These are phyloP conservation scores for Phyllostomus discolor DNA, from an alignment of 2,113 vertebrate genomes.

Conservation along the genomic window DNA sequence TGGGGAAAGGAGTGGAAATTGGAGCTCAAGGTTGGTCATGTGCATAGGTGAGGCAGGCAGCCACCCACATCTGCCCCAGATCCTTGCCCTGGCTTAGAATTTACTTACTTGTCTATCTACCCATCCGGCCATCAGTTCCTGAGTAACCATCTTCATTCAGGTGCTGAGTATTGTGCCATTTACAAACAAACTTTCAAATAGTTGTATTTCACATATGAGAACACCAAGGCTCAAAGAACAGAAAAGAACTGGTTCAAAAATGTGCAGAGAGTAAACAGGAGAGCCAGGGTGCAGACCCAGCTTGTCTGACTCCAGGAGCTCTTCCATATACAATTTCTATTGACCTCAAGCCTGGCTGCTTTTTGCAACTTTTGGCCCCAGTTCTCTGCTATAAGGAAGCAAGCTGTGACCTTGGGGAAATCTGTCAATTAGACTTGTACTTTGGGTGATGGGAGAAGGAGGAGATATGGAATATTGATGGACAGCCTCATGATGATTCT, in stretches of 20 bases:
- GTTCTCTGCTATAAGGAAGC: neutral
- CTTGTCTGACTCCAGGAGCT: neutral
- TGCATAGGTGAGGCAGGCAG: neutral
- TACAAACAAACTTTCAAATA: neutral
- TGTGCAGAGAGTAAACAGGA: neutral
- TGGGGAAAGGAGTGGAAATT: neutral
- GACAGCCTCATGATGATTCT: neutral
- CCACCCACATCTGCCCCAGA: conserved; percentile 29
- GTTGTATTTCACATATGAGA: neutral
- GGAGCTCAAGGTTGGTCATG: neutral
- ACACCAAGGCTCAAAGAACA: neutral
- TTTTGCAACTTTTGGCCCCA: neutral
- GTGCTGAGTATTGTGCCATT: neutral
- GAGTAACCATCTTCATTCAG: neutral
- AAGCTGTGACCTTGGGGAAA: neutral
- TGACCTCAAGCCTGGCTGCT: neutral
- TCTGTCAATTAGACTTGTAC: neutral
- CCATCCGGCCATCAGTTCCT: neutral
- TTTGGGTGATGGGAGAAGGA: neutral
- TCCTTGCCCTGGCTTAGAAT: conserved; percentile 45
- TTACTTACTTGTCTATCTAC: neutral
- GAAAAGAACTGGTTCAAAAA: neutral
- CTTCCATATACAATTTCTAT: neutral
- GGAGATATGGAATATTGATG: neutral
- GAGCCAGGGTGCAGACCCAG: neutral